A percentile compares a stretch with the other conserved stretches of the same genome.
Evolutionary conservation across 2,797 vertebrate species (phyloP).

Genomic region (Arrhamphus sclerolepis): DNA sequence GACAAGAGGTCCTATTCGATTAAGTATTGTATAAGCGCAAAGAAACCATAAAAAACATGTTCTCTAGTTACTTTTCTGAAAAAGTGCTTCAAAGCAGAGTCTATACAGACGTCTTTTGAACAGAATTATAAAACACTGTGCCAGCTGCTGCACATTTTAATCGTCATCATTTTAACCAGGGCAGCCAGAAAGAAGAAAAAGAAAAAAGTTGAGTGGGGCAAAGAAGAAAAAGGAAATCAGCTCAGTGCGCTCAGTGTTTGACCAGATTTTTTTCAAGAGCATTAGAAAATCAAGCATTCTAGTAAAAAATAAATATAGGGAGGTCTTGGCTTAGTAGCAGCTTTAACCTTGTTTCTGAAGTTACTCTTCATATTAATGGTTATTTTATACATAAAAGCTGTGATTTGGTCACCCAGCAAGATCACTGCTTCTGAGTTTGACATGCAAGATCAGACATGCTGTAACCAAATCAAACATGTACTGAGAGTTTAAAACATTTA

Average conservation of each 20-base stretch:
- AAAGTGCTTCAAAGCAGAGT: slow-evolving; percentile 13
- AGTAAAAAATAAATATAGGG: neutral
- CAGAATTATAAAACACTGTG: slow-evolving; percentile 12
- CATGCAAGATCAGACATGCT: too few relatives aligned
- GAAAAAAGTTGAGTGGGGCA: slow-evolving; percentile 9
- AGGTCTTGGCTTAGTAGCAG: neutral
- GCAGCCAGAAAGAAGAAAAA: neutral
- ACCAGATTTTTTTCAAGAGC: neutral
- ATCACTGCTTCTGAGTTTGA: too few relatives aligned
- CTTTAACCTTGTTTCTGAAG: neutral
- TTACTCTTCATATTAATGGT: neutral
- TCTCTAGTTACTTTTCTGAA: slow-evolving; percentile 7
- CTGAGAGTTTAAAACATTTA: too few relatives aligned
- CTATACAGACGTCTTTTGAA: slow-evolving; percentile 12
- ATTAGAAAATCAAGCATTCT: neutral
- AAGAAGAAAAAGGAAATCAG: slow-evolving; percentile 14
- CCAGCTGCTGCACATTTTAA: slow-evolving; percentile 32
- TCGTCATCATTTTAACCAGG: slow-evolving; percentile 19
- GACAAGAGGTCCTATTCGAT: too few relatives aligned
- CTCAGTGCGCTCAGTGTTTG: neutral
- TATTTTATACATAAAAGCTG: too few relatives aligned
- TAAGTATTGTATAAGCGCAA: slow-evolving; percentile 26
- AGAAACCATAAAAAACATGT: slow-evolving; percentile 25
- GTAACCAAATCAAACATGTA: too few relatives aligned
- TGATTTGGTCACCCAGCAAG: too few relatives aligned